phyloP scores from a whole-genome alignment of 1,140 invertebrate genomes.

The Apolygus lucorum region DNA sequence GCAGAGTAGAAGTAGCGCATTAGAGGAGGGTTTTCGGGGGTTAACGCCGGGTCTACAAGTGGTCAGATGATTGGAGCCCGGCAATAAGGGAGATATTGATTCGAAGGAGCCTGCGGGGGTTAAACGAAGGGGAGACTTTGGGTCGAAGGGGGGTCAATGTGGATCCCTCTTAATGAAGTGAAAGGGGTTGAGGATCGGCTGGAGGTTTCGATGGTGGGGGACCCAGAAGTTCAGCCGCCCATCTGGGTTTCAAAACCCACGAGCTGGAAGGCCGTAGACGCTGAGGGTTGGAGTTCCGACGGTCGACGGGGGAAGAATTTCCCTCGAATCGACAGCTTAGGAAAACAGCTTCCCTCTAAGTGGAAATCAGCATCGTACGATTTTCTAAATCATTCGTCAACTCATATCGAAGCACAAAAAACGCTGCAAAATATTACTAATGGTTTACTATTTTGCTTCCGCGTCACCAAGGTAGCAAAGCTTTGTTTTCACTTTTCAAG shows the following conservation, averaged over 20 bases:
- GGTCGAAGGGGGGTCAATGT: conserved; percentile 6
- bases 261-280: too few relatives aligned
- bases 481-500: too few relatives aligned
- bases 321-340: too few relatives aligned
- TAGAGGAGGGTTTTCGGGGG: neutral
- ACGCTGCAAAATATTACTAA: too few relatives aligned
- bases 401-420: too few relatives aligned
- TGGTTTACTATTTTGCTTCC: too few relatives aligned
- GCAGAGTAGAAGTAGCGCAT: neutral
- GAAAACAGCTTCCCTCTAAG: too few relatives aligned
- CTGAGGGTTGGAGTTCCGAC: too few relatives aligned
- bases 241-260: neutral
- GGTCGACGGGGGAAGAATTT: too few relatives aligned
- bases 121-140: neutral
- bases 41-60: neutral
- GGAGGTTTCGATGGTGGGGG: neutral
- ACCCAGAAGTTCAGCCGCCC: neutral
- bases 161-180: conserved; percentile 11
- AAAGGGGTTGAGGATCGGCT: neutral
- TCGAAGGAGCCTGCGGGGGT: neutral
- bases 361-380: too few relatives aligned
- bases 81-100: conserved; percentile 18
- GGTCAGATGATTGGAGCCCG: conserved; percentile 10
- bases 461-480: too few relatives aligned
- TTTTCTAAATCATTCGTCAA: too few relatives aligned